These are phyloP conservation scores for Agrilus biguttatus DNA, from an alignment of 2,888 invertebrate genomes.

Conservation along the genomic window DNA sequence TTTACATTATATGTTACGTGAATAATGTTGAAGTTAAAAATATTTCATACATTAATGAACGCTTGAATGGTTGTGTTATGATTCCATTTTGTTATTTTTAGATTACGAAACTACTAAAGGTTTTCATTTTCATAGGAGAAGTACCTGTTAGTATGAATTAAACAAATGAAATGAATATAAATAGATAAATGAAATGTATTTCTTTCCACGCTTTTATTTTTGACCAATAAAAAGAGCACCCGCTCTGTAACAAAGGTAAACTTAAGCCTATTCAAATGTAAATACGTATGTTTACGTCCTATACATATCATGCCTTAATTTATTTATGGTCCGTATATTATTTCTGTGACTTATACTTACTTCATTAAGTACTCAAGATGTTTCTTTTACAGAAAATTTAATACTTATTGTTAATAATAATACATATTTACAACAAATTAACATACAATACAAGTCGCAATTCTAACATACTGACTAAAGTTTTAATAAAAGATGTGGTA, in stretches of 20 bases:
- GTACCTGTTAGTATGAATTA: too few relatives aligned
- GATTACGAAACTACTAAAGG: too few relatives aligned
- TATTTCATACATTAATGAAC: too few relatives aligned
- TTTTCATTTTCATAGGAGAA: too few relatives aligned
- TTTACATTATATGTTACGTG: too few relatives aligned
- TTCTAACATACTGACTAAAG: too few relatives aligned
- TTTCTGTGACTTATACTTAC: slow-evolving; percentile 4
- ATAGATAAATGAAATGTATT: not conserved
- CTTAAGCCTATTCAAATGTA: slow-evolving; percentile 11
- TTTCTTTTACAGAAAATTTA: slow-evolving; percentile 8
- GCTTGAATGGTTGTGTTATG: too few relatives aligned
- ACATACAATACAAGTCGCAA: too few relatives aligned
- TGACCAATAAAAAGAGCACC: slow-evolving; percentile 9
- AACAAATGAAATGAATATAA: too few relatives aligned
- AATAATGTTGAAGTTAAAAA: too few relatives aligned
- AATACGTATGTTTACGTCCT: slow-evolving; percentile 9
- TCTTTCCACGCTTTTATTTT: slow-evolving; percentile 6
- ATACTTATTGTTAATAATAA: slow-evolving; percentile 19
- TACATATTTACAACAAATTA: slow-evolving; percentile 21
- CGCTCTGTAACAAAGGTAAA: slow-evolving; percentile 10
- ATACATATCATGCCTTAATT: slow-evolving; percentile 9
- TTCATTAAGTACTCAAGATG: slow-evolving; percentile 1
- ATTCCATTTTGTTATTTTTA: too few relatives aligned
- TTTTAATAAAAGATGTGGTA: too few relatives aligned
- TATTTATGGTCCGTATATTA: slow-evolving; percentile 9